Percentiles rank a stretch among this genome's conserved stretches.
phyloP scores from a whole-genome alignment of 2,888 invertebrate genomes.

The Ophioninae sp. region DNA sequence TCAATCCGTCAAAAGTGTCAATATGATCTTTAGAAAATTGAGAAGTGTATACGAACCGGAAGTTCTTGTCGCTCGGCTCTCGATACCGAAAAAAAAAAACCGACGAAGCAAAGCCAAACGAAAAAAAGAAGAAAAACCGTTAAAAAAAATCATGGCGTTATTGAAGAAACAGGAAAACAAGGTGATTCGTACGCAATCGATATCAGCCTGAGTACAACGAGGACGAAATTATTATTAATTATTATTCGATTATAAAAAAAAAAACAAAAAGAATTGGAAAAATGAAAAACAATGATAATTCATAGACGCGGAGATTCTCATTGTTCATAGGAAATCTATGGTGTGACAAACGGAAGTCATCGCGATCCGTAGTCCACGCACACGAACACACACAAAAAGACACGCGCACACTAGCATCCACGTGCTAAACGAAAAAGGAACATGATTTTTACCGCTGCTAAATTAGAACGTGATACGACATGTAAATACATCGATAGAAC shows the following conservation, averaged over 20 bases:
- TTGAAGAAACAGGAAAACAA: no score
- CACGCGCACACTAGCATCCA: slow-evolving; percentile 21
- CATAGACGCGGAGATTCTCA: background rate
- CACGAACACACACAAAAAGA: background rate
- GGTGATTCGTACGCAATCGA: background rate
- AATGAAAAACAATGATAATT: slow-evolving; percentile 49
- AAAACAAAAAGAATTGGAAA: background rate
- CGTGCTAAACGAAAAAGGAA: slow-evolving; percentile 55
- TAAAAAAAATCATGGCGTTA: background rate
- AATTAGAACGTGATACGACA: slow-evolving; percentile 74
- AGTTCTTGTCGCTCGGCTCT: background rate
- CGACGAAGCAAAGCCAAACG: background rate
- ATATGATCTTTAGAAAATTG: background rate
- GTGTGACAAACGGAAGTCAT: background rate
- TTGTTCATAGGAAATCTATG: slow-evolving; percentile 6
- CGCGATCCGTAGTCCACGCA: slow-evolving; percentile 21
- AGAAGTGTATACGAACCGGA: background rate
- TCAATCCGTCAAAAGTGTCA: background rate
- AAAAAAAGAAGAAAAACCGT: background rate
- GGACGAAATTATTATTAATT: slow-evolving; percentile 18
- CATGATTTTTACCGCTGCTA: slow-evolving; percentile 73
- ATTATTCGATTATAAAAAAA: slow-evolving; percentile 4
- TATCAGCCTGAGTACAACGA: slow-evolving; percentile 61
- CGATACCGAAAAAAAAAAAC: background rate
- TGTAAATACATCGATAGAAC: slow-evolving; percentile 74